Evolutionary conservation across 2,797 vertebrate genomes (phyloP), one percentile per base, ranked within the genome.

Genomic region (Poecilia velifera): DNA sequence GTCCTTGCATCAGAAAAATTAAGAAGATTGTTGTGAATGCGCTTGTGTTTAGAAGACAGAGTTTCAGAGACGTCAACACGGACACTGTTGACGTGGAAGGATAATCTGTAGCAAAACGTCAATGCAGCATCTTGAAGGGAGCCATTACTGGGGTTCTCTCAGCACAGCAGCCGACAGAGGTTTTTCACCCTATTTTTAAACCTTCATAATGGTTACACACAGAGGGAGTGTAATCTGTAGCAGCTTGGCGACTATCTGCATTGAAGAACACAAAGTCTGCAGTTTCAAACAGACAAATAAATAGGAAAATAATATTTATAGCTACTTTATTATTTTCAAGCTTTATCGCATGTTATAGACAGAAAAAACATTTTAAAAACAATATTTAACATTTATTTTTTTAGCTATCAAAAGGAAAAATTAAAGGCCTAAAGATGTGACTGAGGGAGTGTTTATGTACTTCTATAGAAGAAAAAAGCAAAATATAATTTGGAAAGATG

Each of bases 271-370:
- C 62, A 49, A 62, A 64, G 45, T 36, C 59, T 25, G 36, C 22
- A 18, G 31, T 51, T 49, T 46, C 62, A 43, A 36, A 76, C 8
- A 22, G n/a, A 62, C 16, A 20, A 64, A 59, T 46, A 20, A 64
- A 59, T 46, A 18, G 34, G 1, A 71, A 68, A 83, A 62, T 43
- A 80, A 62, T 39, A 46, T 59, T 39, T 70, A n/a, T 46, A 31
- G 39, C 20, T n/a, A 55, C n/a, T 77, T 55, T 83, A 82, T 87
- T 90, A 39, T 62, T n/a, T 68, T 79, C 59, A 75, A 74, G 64
- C 28, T 73, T 14, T 41, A 12, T 76, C 73, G 10, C 13, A 4
- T 45, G n/a, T 73, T n/a, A 77, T 41, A 82, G 3, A 72, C 18
- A 80, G 6, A 41, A 28, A 43, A 39, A 9, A 80, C n/a, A 2